These are phyloP conservation scores for Thalassarche chlororhynchos DNA, from an alignment of 2,113 vertebrate genomes.

Conservation along the genomic window DNA sequence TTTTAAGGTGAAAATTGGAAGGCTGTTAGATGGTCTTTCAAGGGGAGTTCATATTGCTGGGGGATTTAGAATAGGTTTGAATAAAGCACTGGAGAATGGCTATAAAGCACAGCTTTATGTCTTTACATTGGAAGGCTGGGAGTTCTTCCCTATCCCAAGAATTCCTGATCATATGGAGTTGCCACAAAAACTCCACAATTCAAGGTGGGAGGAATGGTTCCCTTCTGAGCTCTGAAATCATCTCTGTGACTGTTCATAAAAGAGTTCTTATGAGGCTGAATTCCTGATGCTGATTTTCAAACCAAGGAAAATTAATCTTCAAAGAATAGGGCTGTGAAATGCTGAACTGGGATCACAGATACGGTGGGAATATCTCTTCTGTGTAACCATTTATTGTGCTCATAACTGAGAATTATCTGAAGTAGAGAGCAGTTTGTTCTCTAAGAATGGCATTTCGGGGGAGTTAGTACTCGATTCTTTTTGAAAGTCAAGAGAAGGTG, in stretches of 20 bases:
- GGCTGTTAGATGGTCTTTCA: background rate
- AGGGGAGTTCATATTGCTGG: background rate
- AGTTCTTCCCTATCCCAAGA: background rate
- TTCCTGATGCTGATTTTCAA: conserved; percentile 27
- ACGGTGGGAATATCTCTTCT: background rate
- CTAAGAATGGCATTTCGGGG: background rate
- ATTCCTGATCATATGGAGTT: background rate
- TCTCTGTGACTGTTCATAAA: background rate
- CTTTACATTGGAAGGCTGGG: background rate
- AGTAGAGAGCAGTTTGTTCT: background rate
- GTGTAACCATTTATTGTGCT: conserved; percentile 7
- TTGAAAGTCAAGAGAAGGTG: background rate
- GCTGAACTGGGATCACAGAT: background rate
- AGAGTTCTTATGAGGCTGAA: background rate
- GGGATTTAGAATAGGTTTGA: background rate
- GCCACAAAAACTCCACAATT: background rate
- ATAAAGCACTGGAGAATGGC: background rate
- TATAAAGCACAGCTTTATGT: background rate
- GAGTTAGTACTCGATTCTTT: background rate
- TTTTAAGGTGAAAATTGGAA: background rate
- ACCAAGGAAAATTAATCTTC: conserved; percentile 29
- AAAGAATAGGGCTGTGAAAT: conserved; percentile 7
- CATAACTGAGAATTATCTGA: conserved; percentile 1
- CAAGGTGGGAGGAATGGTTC: conserved; percentile 1
- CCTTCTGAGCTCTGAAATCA: background rate